Conservation (phyloP, 2,888 invertebrate species). For the Quadroppia sp. region DNA sequence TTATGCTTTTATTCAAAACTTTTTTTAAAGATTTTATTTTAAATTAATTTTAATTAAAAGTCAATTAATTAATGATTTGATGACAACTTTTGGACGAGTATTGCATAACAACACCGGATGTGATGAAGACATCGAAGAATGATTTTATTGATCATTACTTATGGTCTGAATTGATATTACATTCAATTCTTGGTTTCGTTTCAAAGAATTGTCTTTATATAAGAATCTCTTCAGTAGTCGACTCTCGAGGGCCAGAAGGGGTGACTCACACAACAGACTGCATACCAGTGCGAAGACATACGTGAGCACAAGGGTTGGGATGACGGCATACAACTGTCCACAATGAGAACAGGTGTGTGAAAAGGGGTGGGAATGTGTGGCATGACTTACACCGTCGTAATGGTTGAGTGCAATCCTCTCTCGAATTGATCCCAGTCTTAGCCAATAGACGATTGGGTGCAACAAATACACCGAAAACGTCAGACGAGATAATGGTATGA, state of each 20-base stretch:
- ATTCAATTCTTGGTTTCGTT: too few species aligned
- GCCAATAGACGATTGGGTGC: conserved; percentile 37
- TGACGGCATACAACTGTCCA: conserved; percentile 3
- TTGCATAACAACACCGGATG: too few species aligned
- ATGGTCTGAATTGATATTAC: too few species aligned
- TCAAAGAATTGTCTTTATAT: background rate
- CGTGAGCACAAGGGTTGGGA: background rate
- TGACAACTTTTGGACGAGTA: too few species aligned
- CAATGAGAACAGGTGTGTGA: background rate
- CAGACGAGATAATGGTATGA: conserved; percentile 38
- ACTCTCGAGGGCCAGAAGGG: background rate
- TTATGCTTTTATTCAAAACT: too few species aligned
- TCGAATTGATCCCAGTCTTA: conserved; percentile 27
- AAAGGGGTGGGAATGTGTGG: background rate
- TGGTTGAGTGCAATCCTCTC: conserved; percentile 19
- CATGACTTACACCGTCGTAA: background rate
- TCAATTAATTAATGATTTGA: too few species aligned
- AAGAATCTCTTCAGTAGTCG: background rate
- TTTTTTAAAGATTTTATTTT: too few species aligned
- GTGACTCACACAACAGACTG: conserved; percentile 7
- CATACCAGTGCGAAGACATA: background rate
- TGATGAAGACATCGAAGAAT: too few species aligned
- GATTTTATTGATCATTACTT: too few species aligned
- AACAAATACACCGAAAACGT: conserved; percentile 42
- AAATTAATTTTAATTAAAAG: too few species aligned